These are phyloP conservation scores for Clusia tigrina DNA, from an alignment of 2,888 invertebrate genomes.

Conservation along the genomic window DNA sequence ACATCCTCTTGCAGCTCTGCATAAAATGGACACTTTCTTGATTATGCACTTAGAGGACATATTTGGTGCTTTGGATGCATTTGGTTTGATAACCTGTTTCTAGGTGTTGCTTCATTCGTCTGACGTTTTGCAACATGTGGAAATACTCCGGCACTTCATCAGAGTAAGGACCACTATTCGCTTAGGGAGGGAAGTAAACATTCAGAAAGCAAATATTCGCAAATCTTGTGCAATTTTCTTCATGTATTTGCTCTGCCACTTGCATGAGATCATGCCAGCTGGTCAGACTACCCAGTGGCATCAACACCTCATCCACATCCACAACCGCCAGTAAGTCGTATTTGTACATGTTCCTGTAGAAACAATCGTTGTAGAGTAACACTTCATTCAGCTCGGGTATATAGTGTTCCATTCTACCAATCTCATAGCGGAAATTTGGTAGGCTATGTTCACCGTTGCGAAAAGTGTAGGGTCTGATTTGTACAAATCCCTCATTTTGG, in stretches of 20 bases:
- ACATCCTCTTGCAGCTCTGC: constrained; percentile 65
- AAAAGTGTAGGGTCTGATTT: constrained; percentile 75
- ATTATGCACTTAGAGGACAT: constrained; percentile 85
- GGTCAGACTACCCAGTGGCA: constrained; percentile 67
- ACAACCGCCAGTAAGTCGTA: constrained; percentile 85
- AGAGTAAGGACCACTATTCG: background rate
- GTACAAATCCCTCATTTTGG: constrained; percentile 69
- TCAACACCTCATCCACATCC: constrained; percentile 91
- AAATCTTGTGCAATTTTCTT: constrained; percentile 72
- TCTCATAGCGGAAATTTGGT: constrained; percentile 82
- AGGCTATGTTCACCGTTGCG: constrained; percentile 88
- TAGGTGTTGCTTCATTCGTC: constrained; percentile 83
- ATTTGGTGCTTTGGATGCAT: constrained; percentile 87
- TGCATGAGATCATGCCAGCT: constrained; percentile 65
- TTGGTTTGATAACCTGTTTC: constrained; percentile 87
- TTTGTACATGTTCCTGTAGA: constrained; percentile 87
- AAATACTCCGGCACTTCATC: constrained; percentile 78
- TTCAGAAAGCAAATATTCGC: constrained; percentile 82
- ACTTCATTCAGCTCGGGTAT: too few species aligned
- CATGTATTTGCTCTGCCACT: background rate
- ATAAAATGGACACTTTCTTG: constrained; percentile 87
- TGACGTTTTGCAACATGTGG: constrained; percentile 89
- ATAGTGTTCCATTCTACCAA: too few species aligned
- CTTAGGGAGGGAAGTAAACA: constrained; percentile 72
- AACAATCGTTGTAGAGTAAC: constrained; percentile 92